Base-by-base conservation (phyloP, 2,888 invertebrate genomes). In the Conistra vaccinii region DNA sequence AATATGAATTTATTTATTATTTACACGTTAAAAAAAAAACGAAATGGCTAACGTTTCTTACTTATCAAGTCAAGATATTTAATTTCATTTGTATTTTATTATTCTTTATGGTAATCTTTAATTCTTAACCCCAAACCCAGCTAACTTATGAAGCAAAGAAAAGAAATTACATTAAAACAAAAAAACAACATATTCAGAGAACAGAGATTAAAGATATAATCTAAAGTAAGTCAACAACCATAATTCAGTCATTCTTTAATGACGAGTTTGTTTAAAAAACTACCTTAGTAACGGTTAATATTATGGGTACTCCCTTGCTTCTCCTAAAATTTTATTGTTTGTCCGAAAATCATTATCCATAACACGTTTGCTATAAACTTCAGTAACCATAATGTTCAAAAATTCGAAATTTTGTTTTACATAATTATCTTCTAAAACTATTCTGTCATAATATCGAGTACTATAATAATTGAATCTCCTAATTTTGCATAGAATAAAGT, bases 111-210 rank as follows among this genome's bases (percentile, higher is more conserved):
- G 39, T 57, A 48, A 32, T 39, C 48, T 42, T 69, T 51, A 20
- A 58, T 23, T 26, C 6, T 60, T 53, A 45, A 61, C 12, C 51
- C 20, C 55, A 76, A 76, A 51, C 42, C 69, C 10, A 55, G 39
- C 69, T n/a, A 45, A 26, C 26, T 48, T 70, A 69, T 0, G 6
- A n/a, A 69, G 3, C 7, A 53, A 69, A 62, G 23, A 53, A 53
- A 60, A 39, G 10, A 62, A 81, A 57, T 45, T 23, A 73, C 12
- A 58, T 35, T 61, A 80, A 23, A 73, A 72, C 29, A 79, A 62
- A 48, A 77, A 69, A 58, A 77, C 53, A 78, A 57, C 58, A 48
- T 66, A 69, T 51, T 45, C 39, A 53, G 48, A 73, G 20, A 61
- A 70, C 51, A 69, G 20, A 60, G 51, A 61, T 60, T 58, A 32